Percentiles rank a stretch among this genome's conserved stretches.
phyloP scores from a whole-genome alignment of 1,140 invertebrate species.

The Dreissena polymorpha region DNA sequence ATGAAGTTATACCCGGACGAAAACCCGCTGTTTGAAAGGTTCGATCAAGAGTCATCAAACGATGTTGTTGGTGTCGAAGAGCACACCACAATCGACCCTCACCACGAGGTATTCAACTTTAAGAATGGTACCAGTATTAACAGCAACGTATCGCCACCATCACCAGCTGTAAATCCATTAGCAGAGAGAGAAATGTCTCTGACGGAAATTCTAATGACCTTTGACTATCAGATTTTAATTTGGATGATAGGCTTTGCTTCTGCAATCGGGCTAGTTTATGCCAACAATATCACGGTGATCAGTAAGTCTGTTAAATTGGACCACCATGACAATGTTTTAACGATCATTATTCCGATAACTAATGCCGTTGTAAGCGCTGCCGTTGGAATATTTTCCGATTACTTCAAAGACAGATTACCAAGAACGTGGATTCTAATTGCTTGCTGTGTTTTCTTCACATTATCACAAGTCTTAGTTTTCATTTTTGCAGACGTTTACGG shows the following conservation, averaged over 20 bases:
- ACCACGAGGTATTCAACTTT: slow-evolving; percentile 6
- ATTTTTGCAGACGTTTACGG: slow-evolving; percentile 14
- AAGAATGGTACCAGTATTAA: slow-evolving; percentile 6
- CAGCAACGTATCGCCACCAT: background rate
- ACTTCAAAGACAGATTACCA: slow-evolving; percentile 55
- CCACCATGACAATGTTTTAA: slow-evolving; percentile 37
- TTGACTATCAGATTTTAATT: slow-evolving; percentile 43
- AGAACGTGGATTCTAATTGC: slow-evolving; percentile 56
- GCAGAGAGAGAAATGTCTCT: slow-evolving; percentile 27
- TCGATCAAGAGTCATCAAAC: background rate
- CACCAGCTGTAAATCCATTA: background rate
- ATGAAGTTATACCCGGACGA: slow-evolving; percentile 40
- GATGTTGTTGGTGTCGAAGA: background rate
- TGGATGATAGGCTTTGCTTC: slow-evolving; percentile 58
- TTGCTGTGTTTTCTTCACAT: slow-evolving; percentile 18
- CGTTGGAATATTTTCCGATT: slow-evolving; percentile 55
- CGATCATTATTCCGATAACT: slow-evolving; percentile 46
- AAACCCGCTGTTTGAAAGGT: background rate
- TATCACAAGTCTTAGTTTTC: slow-evolving; percentile 40
- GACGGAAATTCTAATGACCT: slow-evolving; percentile 39
- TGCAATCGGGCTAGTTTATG: slow-evolving; percentile 49
- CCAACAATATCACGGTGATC: slow-evolving; percentile 54
- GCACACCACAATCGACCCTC: background rate
- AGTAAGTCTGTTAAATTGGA: slow-evolving; percentile 48
- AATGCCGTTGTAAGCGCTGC: slow-evolving; percentile 50